phyloP scores from a whole-genome alignment of 2,888 invertebrate species.

The Tanypteryx hageni region DNA sequence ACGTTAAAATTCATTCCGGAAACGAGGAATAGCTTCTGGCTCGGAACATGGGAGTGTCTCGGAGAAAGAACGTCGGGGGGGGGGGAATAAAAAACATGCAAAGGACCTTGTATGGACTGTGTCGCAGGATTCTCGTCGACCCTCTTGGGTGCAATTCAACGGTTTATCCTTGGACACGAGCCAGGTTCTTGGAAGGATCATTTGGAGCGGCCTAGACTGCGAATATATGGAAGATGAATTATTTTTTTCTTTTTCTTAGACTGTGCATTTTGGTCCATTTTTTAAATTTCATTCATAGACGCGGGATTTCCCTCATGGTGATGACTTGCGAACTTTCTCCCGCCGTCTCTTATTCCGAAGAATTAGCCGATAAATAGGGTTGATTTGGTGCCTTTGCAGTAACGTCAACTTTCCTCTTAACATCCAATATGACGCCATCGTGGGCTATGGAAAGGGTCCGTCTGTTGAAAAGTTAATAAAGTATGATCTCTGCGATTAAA shows the following conservation, averaged over 20 bases:
- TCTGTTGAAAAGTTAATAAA: too few relatives aligned
- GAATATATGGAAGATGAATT: not conserved
- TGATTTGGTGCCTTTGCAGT: too few relatives aligned
- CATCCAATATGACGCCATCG: too few relatives aligned
- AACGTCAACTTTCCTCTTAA: too few relatives aligned
- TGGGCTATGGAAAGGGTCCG: too few relatives aligned
- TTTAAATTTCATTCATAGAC: not conserved
- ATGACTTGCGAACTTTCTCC: too few relatives aligned
- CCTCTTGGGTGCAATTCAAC: slow-evolving; percentile 2
- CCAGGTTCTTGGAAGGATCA: slow-evolving; percentile 9
- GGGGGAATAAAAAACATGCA: not conserved
- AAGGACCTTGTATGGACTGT: not conserved
- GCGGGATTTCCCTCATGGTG: not conserved
- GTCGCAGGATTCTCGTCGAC: not conserved
- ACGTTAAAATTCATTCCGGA: not conserved
- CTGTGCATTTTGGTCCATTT: not conserved
- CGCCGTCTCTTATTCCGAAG: too few relatives aligned
- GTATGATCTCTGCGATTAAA: too few relatives aligned
- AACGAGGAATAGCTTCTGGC: not conserved
- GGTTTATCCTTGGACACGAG: not conserved
- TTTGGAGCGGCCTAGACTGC: not conserved
- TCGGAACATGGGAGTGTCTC: not conserved
- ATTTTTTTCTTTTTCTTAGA: not conserved
- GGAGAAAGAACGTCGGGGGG: not conserved
- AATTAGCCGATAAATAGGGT: too few relatives aligned